These are phyloP conservation scores for Neodiprion fabricii DNA, from an alignment of 1,140 invertebrate genomes.

Conservation along the genomic window DNA sequence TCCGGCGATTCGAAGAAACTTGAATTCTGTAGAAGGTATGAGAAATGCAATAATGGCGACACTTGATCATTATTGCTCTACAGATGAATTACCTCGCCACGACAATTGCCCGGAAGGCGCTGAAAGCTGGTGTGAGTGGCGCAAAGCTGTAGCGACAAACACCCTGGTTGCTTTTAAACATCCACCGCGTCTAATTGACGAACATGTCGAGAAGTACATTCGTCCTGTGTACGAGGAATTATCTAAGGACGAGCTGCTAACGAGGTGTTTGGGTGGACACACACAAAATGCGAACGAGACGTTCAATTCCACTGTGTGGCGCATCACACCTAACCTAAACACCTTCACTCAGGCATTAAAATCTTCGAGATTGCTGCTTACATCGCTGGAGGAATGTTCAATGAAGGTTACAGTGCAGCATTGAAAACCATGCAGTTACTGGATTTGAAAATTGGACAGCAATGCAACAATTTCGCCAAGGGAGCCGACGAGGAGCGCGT, in stretches of 20 bases:
- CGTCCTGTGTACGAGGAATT: conserved; percentile 14
- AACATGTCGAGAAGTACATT: conserved; percentile 12
- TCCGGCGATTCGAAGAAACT: too few relatives aligned
- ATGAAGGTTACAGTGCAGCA: conserved; percentile 24
- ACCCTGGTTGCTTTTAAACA: conserved; percentile 16
- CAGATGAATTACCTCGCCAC: conserved; percentile 10
- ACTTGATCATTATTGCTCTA: too few relatives aligned
- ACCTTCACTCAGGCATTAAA: conserved; percentile 21
- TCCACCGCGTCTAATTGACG: conserved; percentile 11
- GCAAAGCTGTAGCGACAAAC: not conserved
- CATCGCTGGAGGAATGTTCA: conserved; percentile 31
- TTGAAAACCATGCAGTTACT: conserved; percentile 23
- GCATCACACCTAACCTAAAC: conserved; percentile 33
- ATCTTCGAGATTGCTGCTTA: conserved; percentile 30
- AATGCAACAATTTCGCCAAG: not conserved
- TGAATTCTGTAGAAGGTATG: too few relatives aligned
- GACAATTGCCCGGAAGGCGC: not conserved
- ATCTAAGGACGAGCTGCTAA: conserved; percentile 9
- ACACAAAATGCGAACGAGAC: conserved; percentile 29
- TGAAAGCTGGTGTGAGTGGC: conserved; percentile 11
- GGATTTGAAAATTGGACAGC: conserved; percentile 20
- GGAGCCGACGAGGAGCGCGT: conserved; percentile 17
- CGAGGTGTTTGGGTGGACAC: not conserved
- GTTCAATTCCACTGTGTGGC: conserved; percentile 36
- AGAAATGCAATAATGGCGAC: too few relatives aligned